Conservation (phyloP, 2,797 vertebrate genomes). For the Sus cebifrons region DNA sequence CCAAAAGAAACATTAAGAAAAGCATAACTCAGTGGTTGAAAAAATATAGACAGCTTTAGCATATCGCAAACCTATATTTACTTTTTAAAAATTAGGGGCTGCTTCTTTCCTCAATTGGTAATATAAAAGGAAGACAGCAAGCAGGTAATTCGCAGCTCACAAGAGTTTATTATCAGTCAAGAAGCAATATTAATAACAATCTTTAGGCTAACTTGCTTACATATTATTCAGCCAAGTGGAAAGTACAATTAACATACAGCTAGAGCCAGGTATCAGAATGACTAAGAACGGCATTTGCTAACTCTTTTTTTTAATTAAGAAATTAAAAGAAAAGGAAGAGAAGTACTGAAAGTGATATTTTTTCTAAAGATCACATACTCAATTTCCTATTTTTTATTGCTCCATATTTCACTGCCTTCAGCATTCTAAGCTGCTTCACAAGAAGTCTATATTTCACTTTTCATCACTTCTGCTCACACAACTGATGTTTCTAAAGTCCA, state of each 20-base stretch:
- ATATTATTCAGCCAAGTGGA: conserved; percentile 52
- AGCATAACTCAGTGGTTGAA: background rate
- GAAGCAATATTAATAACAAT: conserved; percentile 55
- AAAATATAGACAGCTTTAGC: conserved; percentile 39
- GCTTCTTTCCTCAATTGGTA: background rate
- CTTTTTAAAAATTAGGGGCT: background rate
- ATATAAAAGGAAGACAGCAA: background rate
- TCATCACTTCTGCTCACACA: background rate
- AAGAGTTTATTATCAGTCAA: conserved; percentile 32
- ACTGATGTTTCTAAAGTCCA: background rate
- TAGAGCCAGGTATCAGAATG: conserved; percentile 13
- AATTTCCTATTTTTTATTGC: background rate
- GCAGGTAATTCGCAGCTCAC: background rate
- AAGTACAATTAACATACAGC: background rate
- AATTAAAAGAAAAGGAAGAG: background rate
- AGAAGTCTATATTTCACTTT: background rate
- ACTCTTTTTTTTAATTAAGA: conserved; percentile 22
- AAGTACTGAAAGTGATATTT: conserved; percentile 21
- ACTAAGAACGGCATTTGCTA: conserved; percentile 15
- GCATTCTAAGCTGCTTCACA: background rate
- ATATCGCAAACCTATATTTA: background rate
- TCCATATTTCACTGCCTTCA: background rate
- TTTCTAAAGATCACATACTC: background rate
- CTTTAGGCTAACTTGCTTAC: conserved; percentile 10
- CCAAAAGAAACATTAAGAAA: conserved; percentile 65